Base-by-base conservation (phyloP, 1,140 invertebrate genomes). In the Drosophila rhopaloa region DNA sequence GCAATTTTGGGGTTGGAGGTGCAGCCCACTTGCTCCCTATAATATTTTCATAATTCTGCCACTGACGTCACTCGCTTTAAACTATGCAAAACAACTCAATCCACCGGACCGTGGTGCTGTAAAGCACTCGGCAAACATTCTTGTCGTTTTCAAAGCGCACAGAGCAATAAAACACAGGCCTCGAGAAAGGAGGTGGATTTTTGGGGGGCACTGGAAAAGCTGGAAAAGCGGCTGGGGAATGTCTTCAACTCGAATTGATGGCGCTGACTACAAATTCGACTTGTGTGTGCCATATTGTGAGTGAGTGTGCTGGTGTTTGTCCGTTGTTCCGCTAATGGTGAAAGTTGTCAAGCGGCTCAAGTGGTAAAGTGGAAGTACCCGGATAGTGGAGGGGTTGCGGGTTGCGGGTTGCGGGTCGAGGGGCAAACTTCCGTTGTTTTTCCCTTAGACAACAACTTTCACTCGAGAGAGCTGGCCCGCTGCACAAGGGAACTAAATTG, bases 181-280 rank as follows among this genome's bases (percentile, higher is more conserved):
- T 84, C 63, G 56, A 65, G 38, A 16, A 40, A 8, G 40, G 8
- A 8, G 56, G 19, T 14, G 37, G 10, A 10, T 29, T n/a, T 24
- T 7, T 5, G 27, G 4, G 7, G 24, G 4, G 44, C 29, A 43
- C 24, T 65, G 40, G 19, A 27, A 37, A 16, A 16, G 47, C 43
- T 43, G 32, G 32, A 58, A 38, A 35, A 59, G 55, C 55, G 63
- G 44, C 56, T 66, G 65, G 57, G 50, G 50, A 82, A 82, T 77
- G 83, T 79, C 83, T 86, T 86, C 79, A 86, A 83, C 53, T 83
- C 86, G 83, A 86, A 86, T 86, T 86, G 80, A 88, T 88, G 83
- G 84, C 80, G 80, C 71, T 77, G 84, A 83, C 83, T 83, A 88
- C 83, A 88, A 88, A 83, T 89, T 88, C 84, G 79, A 88, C 84